Evolutionary conservation across 2,113 vertebrate species (phyloP).

Genomic region (Barnardius zonarius): DNA sequence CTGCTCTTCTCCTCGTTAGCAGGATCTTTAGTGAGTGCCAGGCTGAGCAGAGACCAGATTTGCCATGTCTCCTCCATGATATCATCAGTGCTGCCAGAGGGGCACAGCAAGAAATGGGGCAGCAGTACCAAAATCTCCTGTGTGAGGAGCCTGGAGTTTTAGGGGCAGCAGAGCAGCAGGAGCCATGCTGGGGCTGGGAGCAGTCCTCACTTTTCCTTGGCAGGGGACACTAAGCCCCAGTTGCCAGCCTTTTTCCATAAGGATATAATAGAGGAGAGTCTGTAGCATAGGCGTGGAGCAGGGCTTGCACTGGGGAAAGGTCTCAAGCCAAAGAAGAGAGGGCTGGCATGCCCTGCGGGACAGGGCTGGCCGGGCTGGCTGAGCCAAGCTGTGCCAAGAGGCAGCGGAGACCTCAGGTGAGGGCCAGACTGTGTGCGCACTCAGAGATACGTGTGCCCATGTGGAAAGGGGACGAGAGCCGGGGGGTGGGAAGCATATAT

Average conservation of each 20-base stretch:
- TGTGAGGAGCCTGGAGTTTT: fast-evolving
- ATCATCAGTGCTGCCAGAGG: neutral
- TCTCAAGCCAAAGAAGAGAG: neutral
- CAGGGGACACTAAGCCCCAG: neutral
- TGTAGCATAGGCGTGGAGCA: fast-evolving
- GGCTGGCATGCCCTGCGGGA: fast-evolving
- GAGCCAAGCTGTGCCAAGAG: neutral
- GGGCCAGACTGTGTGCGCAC: neutral
- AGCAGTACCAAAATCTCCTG: neutral
- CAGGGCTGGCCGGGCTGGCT: neutral
- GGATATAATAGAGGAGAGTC: neutral
- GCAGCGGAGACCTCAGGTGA: neutral
- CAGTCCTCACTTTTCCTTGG: fast-evolving
- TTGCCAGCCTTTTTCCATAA: neutral
- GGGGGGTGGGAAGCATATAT: neutral
- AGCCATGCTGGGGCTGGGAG: fast-evolving
- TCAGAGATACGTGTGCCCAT: too few species aligned
- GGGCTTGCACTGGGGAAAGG: too few species aligned
- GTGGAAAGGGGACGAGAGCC: neutral
- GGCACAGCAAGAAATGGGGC: neutral
- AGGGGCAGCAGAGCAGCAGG: neutral
- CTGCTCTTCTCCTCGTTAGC: neutral
- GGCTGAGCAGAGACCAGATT: neutral
- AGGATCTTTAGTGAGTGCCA: neutral
- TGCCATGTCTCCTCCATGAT: neutral